Percentiles rank a stretch among this genome's conserved stretches.
phyloP scores from a whole-genome alignment of 2,113 vertebrate genomes.

The Tricholaema leucomelas region DNA sequence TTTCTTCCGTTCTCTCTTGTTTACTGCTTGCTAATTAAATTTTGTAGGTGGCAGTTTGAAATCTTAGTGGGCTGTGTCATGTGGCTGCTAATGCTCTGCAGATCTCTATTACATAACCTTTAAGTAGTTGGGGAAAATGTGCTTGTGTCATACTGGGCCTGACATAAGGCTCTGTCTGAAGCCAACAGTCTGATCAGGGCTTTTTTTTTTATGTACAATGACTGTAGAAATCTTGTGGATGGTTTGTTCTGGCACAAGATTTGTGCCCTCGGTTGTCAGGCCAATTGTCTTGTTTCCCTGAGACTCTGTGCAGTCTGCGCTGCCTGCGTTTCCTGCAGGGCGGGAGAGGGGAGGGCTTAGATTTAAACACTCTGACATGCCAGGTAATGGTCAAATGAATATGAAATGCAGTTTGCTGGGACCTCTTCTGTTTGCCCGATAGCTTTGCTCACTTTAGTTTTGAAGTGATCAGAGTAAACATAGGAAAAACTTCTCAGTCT shows the following conservation, averaged over 20 bases:
- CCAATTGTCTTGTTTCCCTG: neutral
- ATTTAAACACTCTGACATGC: neutral
- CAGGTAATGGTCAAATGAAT: neutral
- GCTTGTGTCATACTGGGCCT: conserved; percentile 55
- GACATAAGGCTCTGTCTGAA: conserved; percentile 55
- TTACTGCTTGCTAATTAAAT: conserved; percentile 57
- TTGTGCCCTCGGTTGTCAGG: neutral
- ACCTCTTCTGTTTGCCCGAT: neutral
- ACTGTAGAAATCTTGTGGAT: conserved; percentile 41
- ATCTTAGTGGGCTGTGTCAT: conserved; percentile 65
- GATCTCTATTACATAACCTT: conserved; percentile 72
- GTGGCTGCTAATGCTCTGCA: conserved; percentile 59
- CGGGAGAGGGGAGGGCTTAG: neutral
- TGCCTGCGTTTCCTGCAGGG: neutral
- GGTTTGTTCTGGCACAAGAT: conserved; percentile 33
- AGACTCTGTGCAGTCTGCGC: neutral
- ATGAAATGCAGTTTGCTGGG: neutral
- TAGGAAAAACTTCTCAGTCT: neutral
- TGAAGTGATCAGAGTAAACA: neutral
- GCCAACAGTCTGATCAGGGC: neutral
- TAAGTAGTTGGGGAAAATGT: conserved; percentile 69
- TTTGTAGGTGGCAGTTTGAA: conserved; percentile 54
- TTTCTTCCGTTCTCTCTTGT: neutral
- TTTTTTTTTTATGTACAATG: neutral
- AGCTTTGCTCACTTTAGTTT: neutral